A percentile compares a stretch with the other conserved stretches of the same genome.
These are phyloP conservation scores for Murina feae DNA, from an alignment of 2,113 vertebrate genomes.

Conservation along the genomic window DNA sequence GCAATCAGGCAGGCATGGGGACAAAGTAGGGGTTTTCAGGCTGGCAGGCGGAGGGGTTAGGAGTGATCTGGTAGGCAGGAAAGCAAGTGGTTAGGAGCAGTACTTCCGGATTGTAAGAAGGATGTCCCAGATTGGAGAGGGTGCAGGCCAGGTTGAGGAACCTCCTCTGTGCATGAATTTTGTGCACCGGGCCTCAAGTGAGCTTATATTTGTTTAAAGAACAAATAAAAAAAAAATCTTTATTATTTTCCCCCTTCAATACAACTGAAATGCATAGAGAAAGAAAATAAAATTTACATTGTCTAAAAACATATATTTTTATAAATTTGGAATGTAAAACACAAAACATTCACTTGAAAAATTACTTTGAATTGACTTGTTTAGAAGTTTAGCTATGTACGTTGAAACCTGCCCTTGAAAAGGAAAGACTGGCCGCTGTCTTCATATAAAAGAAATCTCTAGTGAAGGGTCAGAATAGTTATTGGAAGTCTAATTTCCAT, in stretches of 20 bases:
- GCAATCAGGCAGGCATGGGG: no score
- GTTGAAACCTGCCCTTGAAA: background rate
- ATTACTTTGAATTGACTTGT: constrained; percentile 18
- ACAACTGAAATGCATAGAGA: background rate
- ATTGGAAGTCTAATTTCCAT: background rate
- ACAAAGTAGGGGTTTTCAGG: no score
- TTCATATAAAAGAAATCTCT: constrained; percentile 8
- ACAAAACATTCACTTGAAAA: background rate
- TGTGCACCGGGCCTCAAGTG: no score
- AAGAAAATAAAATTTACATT: background rate
- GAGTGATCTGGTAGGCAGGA: no score
- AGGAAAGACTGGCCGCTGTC: constrained; percentile 32
- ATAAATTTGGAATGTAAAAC: background rate
- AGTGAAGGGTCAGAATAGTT: background rate
- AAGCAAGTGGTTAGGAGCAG: no score
- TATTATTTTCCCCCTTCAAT: background rate
- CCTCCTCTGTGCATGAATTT: no score
- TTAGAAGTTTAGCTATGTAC: constrained; percentile 27
- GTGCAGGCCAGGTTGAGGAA: no score
- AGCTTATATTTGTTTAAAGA: background rate
- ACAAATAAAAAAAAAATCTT: background rate
- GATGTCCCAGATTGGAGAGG: no score
- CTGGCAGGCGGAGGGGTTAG: no score
- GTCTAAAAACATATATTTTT: background rate
- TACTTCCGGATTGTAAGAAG: no score